Conservation (phyloP, 23 tunicate species). For the Ascidia mentula region DNA sequence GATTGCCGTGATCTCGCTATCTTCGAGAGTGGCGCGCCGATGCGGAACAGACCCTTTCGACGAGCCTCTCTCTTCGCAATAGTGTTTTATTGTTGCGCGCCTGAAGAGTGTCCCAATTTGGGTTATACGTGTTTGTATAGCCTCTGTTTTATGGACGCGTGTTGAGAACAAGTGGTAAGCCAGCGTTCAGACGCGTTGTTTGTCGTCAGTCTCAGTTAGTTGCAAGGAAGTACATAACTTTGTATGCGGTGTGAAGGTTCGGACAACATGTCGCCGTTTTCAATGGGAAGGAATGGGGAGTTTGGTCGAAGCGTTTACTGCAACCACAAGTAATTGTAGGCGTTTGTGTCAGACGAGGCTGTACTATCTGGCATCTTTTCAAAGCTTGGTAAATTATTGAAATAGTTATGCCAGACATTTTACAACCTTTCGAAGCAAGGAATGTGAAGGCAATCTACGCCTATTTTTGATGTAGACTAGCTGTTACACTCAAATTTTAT, state of each 20-base stretch:
- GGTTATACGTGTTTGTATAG: conserved; percentile 10
- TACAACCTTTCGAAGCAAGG: too few species aligned
- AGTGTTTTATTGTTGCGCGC: conserved; percentile 11
- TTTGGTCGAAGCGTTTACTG: too few species aligned
- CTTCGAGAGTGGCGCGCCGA: conserved; percentile 5
- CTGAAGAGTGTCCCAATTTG: conserved; percentile 7
- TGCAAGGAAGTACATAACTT: neutral
- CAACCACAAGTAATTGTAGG: too few species aligned
- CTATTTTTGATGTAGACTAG: too few species aligned
- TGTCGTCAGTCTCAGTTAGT: neutral
- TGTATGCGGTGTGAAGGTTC: neutral
- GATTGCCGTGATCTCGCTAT: conserved; percentile 2
- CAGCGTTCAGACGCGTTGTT: neutral
- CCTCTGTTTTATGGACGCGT: conserved; percentile 8
- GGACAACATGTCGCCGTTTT: too few species aligned
- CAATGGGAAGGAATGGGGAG: too few species aligned
- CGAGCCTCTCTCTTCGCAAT: neutral
- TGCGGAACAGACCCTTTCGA: conserved; percentile 6
- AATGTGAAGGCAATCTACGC: too few species aligned
- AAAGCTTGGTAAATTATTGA: too few species aligned
- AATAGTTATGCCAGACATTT: too few species aligned
- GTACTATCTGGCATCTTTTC: too few species aligned
- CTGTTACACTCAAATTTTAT: too few species aligned
- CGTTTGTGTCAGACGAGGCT: too few species aligned
- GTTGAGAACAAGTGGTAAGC: neutral